Conservation (phyloP, 2,797 vertebrate species). For the Clarias laeviceps region DNA sequence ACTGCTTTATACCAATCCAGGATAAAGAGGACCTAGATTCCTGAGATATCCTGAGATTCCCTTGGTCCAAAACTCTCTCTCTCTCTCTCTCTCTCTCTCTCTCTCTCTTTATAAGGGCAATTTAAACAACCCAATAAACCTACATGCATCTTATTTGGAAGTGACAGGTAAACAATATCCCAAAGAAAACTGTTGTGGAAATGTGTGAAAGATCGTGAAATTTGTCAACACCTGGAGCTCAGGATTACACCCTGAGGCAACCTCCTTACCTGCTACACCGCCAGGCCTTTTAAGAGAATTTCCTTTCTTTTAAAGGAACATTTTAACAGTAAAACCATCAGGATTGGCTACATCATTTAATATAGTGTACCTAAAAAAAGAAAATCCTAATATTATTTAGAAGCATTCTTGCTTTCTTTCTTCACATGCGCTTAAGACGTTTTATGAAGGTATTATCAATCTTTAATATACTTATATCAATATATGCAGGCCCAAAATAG, state of each 20-base stretch:
- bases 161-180: not conserved
- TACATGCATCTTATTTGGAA: not conserved
- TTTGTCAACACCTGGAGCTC: not conserved
- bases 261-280: not conserved
- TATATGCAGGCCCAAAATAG: conserved; percentile 3
- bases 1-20: not conserved
- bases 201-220: not conserved
- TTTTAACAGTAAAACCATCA: not conserved
- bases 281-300: no score
- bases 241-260: conserved; percentile 12
- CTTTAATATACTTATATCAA: not conserved
- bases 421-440: not conserved
- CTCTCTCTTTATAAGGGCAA: not conserved
- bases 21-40: not conserved
- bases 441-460: not conserved
- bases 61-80: no score
- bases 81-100: no score
- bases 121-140: not conserved
- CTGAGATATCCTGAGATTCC: not conserved
- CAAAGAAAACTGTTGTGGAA: not conserved
- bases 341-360: not conserved
- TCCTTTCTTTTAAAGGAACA: not conserved
- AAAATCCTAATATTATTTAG: not conserved
- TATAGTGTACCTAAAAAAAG: not conserved
- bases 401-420: not conserved